Percentiles rank a stretch among this genome's conserved stretches.
These are phyloP conservation scores for Eonycteris spelaea DNA, from an alignment of 2,113 vertebrate species.

Conservation along the genomic window DNA sequence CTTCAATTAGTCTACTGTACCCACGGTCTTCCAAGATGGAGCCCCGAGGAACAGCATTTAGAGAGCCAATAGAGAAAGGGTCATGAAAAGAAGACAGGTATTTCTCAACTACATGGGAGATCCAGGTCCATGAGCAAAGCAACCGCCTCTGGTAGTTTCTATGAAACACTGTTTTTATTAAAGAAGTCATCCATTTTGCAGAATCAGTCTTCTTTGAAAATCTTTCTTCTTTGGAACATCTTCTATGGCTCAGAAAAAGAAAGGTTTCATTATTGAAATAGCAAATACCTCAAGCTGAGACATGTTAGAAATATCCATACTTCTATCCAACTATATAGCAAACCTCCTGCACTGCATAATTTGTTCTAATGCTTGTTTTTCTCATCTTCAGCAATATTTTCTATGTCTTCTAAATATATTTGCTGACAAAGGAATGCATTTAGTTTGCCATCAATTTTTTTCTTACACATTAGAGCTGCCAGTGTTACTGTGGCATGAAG, in stretches of 20 bases:
- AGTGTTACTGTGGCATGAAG: conserved; percentile 34
- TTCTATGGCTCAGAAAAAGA: conserved; percentile 30
- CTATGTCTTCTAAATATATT: conserved; percentile 68
- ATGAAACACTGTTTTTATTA: not conserved
- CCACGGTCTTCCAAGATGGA: not conserved
- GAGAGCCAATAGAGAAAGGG: not conserved
- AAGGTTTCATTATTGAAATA: conserved; percentile 58
- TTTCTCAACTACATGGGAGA: not conserved
- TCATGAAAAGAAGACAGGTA: not conserved
- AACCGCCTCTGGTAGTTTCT: not conserved
- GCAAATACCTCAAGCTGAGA: conserved; percentile 53
- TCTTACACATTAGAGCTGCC: conserved; percentile 5
- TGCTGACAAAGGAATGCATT: conserved; percentile 69
- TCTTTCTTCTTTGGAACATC: conserved; percentile 34
- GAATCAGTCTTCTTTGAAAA: conserved; percentile 18
- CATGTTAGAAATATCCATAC: conserved; percentile 62
- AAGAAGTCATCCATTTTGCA: conserved; percentile 34
- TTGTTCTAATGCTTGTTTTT: conserved; percentile 73
- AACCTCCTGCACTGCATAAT: conserved; percentile 66
- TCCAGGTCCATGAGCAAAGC: not conserved
- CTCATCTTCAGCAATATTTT: conserved; percentile 64
- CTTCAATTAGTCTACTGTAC: not conserved
- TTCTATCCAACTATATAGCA: conserved; percentile 50
- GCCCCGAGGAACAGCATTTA: not conserved
- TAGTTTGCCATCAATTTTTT: conserved; percentile 51